Conservation (phyloP, 2,113 vertebrate genomes). For the Mirza zaza region DNA sequence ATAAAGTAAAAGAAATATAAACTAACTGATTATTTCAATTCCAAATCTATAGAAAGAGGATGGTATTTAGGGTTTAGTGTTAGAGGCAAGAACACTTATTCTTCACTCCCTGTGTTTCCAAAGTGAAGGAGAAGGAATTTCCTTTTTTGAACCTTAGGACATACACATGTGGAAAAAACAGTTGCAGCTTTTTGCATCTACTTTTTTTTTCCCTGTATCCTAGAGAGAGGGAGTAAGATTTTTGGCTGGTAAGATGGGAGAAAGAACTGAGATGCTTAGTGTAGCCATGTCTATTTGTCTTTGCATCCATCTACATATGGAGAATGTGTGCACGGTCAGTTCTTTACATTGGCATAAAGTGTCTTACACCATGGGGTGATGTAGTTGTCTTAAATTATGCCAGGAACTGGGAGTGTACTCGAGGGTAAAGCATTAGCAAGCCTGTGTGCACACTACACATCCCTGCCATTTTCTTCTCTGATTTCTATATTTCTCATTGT, state of each 20-base stretch:
- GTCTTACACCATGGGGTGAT: neutral
- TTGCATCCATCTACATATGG: too few relatives aligned
- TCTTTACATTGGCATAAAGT: neutral
- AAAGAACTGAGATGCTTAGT: neutral
- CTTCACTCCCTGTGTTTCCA: neutral
- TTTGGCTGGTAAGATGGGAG: neutral
- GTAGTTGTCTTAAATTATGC: neutral
- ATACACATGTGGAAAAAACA: neutral
- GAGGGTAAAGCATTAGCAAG: neutral
- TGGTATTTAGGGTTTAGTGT: neutral
- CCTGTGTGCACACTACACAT: neutral
- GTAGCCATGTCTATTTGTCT: too few relatives aligned
- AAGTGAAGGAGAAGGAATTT: neutral
- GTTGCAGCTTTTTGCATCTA: neutral
- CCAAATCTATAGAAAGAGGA: neutral
- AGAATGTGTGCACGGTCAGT: neutral
- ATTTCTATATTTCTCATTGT: neutral
- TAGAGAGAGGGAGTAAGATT: neutral
- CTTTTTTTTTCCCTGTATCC: neutral
- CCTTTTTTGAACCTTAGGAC: neutral
- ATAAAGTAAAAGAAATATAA: neutral
- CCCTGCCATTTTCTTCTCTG: neutral
- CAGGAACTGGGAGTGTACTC: neutral
- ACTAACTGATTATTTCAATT: neutral
- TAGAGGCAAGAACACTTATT: neutral